A percentile compares a stretch with the other conserved stretches of the same genome.
phyloP scores from a whole-genome alignment of 2,113 vertebrate genomes.

The Pteruthius melanotis region DNA sequence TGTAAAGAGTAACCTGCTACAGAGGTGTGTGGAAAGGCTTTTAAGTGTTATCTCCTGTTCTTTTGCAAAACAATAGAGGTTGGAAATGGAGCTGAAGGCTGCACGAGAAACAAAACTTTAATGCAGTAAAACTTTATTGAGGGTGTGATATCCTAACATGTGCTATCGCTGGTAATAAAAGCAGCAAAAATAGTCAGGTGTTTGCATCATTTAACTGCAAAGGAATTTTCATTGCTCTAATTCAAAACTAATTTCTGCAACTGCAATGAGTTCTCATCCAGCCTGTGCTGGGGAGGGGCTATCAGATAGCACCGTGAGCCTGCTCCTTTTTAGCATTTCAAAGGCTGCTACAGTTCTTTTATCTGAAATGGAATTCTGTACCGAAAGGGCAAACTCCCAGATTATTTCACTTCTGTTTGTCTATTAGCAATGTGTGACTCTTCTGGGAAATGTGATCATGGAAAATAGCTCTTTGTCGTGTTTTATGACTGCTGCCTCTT shows the following conservation, averaged over 20 bases:
- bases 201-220: neutral
- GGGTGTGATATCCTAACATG: neutral
- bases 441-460: neutral
- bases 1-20: neutral
- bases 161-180: neutral
- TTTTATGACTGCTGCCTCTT: neutral
- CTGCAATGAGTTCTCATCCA: neutral
- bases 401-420: neutral
- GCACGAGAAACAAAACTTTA: fast-evolving
- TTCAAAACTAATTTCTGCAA: conserved; percentile 1
- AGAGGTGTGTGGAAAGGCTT: neutral
- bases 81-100: neutral
- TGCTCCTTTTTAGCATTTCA: neutral
- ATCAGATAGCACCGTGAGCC: neutral
- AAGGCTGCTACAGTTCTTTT: neutral
- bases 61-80: neutral
- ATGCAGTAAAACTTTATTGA: conserved; percentile 26
- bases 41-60: neutral
- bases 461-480: neutral
- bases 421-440: neutral
- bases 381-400: neutral
- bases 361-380: neutral
- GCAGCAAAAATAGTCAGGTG: neutral
- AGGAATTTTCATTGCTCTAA: conserved; percentile 8
- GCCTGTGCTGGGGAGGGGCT: neutral